Conservation (phyloP, 2,797 vertebrate genomes). For the Brachyalestes nurse region DNA sequence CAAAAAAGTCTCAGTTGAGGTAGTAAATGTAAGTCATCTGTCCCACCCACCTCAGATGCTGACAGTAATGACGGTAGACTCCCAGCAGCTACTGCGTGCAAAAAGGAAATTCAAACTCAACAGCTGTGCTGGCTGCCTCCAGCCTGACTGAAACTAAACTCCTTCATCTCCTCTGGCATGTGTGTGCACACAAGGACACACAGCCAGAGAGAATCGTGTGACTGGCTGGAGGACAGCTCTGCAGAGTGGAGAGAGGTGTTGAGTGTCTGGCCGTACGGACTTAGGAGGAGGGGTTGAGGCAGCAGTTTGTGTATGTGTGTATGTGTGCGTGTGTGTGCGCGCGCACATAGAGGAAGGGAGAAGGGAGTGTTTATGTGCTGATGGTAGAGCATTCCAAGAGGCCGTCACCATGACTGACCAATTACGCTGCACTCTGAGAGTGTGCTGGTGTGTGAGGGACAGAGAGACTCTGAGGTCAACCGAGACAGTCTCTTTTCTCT, state of each 20-base stretch:
- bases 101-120: slow-evolving; percentile 69
- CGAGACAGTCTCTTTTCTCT: slow-evolving; percentile 48
- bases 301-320: slow-evolving; percentile 1
- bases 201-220: slow-evolving; percentile 65
- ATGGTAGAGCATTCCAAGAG: slow-evolving; percentile 62
- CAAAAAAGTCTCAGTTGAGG: slow-evolving; percentile 39
- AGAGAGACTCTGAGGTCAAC: slow-evolving; percentile 53
- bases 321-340: not conserved
- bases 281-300: slow-evolving; percentile 50
- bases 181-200: slow-evolving; percentile 54
- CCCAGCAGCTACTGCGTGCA: slow-evolving; percentile 64
- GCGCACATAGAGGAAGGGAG: slow-evolving; percentile 28
- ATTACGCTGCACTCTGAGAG: slow-evolving; percentile 46
- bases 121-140: slow-evolving; percentile 66
- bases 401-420: slow-evolving; percentile 64
- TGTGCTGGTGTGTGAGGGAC: not conserved
- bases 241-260: slow-evolving; percentile 60
- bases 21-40: slow-evolving; percentile 50
- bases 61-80: slow-evolving; percentile 67
- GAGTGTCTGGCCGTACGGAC: slow-evolving; percentile 56
- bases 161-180: slow-evolving; percentile 67
- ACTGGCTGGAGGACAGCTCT: slow-evolving; percentile 64
- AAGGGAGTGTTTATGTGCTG: slow-evolving; percentile 65
- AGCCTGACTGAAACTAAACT: slow-evolving; percentile 80
- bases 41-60: slow-evolving; percentile 68